A percentile compares a stretch with the other conserved stretches of the same genome.
phyloP scores from a whole-genome alignment of 2,888 invertebrate species.

The Doris montereyensis region DNA sequence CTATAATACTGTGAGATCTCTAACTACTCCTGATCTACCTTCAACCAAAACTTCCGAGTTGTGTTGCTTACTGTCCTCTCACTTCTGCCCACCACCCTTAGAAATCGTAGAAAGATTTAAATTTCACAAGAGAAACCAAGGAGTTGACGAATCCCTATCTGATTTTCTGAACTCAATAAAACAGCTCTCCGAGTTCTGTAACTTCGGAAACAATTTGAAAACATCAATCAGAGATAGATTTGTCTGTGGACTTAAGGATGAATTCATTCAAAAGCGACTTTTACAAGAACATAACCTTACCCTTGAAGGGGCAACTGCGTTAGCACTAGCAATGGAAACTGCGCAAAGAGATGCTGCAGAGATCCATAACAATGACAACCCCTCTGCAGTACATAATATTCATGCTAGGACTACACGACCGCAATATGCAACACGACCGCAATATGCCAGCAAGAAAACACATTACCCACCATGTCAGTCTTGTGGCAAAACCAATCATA shows the following conservation, averaged over 20 bases:
- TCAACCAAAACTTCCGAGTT: not conserved
- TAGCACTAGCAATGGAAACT: constrained; percentile 2
- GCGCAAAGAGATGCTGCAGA: not conserved
- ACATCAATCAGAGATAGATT: not conserved
- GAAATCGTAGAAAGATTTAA: not conserved
- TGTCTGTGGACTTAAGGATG: not conserved
- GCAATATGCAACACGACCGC: not conserved
- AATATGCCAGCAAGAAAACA: too few relatives aligned
- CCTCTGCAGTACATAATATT: too few relatives aligned
- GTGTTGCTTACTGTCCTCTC: not conserved
- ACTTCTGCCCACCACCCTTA: not conserved
- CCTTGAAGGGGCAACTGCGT: not conserved
- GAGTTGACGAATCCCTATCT: not conserved
- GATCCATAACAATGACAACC: not conserved
- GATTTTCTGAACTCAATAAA: not conserved
- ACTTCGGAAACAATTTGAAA: not conserved
- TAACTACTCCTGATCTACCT: not conserved
- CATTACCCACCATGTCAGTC: not conserved
- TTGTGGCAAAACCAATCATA: not conserved
- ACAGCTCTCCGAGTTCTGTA: not conserved
- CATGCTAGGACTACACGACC: not conserved
- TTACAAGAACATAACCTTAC: not conserved
- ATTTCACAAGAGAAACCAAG: constrained; percentile 1
- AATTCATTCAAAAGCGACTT: constrained; percentile 1
- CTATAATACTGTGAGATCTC: not conserved